Evolutionary conservation across 1,140 invertebrate genomes (phyloP).

Genomic region (Caerostris extrusa): DNA sequence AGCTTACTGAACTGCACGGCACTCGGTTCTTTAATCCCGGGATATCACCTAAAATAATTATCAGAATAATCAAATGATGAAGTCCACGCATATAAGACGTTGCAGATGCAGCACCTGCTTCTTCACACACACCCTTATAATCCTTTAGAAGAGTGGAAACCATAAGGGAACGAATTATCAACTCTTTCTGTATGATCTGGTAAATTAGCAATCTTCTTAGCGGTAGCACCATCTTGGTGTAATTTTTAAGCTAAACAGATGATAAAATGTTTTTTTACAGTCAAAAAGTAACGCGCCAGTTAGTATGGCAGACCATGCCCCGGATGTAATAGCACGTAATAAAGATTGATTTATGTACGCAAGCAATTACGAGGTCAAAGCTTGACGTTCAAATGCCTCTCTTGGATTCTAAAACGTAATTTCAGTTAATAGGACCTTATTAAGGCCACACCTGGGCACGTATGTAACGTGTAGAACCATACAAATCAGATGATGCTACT

Average conservation of each 20-base stretch:
- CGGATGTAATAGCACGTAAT: constrained; percentile 72
- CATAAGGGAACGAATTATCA: constrained; percentile 12
- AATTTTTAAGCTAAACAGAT: constrained; percentile 67
- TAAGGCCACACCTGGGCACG: constrained; percentile 69
- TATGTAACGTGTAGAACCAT: constrained; percentile 56
- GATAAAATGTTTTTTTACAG: constrained; percentile 37
- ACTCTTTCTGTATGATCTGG: not conserved
- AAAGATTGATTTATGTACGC: constrained; percentile 75
- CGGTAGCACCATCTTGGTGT: not conserved
- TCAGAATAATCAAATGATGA: constrained; percentile 9
- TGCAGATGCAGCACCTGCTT: not conserved
- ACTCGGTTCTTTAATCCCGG: not conserved
- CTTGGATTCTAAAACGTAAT: constrained; percentile 65
- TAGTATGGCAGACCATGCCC: constrained; percentile 50
- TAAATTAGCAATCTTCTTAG: not conserved
- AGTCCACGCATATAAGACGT: not conserved
- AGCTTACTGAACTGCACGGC: not conserved
- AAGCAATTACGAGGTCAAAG: constrained; percentile 68
- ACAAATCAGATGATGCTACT: constrained; percentile 62
- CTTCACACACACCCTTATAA: constrained; percentile 20
- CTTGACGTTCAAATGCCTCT: constrained; percentile 55
- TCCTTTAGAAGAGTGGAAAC: constrained; percentile 5
- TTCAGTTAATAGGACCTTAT: constrained; percentile 73
- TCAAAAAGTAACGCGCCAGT: constrained; percentile 4
- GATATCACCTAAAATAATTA: constrained; percentile 17